Evolutionary conservation across 2,888 invertebrate species (phyloP).

Genomic region (Drosophila mercatorum): DNA sequence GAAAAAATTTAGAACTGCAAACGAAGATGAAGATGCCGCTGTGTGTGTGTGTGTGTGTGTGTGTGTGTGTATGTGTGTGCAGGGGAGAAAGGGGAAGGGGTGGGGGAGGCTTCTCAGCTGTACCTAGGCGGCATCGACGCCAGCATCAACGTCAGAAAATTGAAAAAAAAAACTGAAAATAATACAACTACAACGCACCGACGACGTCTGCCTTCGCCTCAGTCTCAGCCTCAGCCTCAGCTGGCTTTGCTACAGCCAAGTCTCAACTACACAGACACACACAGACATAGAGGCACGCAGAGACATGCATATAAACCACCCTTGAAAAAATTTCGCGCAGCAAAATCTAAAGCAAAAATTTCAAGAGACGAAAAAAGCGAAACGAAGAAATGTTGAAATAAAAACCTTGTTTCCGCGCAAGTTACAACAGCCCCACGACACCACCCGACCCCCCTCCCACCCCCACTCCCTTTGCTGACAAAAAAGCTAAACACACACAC

Average conservation of each 20-base stretch:
- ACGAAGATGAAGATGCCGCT: conserved; percentile 56
- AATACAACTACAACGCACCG: conserved; percentile 43
- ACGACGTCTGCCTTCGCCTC: conserved; percentile 23
- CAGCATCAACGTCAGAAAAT: conserved; percentile 41
- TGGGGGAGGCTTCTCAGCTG: not conserved
- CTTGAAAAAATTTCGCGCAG: conserved; percentile 81
- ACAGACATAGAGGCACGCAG: conserved; percentile 29
- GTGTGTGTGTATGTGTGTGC: not conserved
- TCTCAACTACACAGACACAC: conserved; percentile 23
- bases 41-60: not conserved
- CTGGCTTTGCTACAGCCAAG: conserved; percentile 44
- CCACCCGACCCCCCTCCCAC: not conserved
- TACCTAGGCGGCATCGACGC: conserved; percentile 44
- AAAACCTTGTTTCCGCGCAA: conserved; percentile 81
- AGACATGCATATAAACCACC: conserved; percentile 75
- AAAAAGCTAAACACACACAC: conserved; percentile 67
- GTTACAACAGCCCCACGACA: conserved; percentile 58
- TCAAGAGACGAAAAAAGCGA: conserved; percentile 15
- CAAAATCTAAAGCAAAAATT: conserved; percentile 75
- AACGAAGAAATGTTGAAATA: conserved; percentile 77
- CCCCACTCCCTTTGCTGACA: conserved; percentile 49
- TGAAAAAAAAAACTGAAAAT: conserved; percentile 26
- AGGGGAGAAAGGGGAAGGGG: not conserved
- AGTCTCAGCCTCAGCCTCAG: not conserved
- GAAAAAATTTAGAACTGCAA: conserved; percentile 69